These are phyloP conservation scores for Salvelinus namaycush DNA, from an alignment of 2,113 vertebrate genomes.

Conservation along the genomic window DNA sequence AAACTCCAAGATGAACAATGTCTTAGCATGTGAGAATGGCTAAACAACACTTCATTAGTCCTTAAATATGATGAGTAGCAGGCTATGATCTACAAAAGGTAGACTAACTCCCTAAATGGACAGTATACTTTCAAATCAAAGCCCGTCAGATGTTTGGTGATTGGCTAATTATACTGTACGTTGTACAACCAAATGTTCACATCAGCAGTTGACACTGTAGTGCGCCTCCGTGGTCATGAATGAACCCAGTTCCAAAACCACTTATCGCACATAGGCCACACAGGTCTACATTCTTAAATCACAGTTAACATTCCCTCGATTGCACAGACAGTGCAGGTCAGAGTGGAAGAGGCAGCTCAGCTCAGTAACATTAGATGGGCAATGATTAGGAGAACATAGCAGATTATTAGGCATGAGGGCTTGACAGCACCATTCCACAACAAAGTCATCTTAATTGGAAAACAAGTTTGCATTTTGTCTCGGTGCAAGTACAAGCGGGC, in stretches of 20 bases:
- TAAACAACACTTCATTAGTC: neutral
- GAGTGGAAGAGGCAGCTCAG: no score
- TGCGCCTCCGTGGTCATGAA: neutral
- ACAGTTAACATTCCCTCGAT: neutral
- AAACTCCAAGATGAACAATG: neutral
- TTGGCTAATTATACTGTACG: neutral
- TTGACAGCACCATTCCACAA: slow-evolving; percentile 2
- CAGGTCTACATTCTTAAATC: neutral
- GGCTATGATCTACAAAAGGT: no score
- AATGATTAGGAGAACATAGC: neutral
- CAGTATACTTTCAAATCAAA: no score
- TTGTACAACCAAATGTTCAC: neutral
- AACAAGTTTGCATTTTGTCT: slow-evolving; percentile 17
- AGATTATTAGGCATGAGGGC: neutral
- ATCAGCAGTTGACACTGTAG: neutral
- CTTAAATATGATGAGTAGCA: no score
- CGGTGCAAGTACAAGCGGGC: neutral
- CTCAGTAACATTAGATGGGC: neutral
- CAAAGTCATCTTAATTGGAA: slow-evolving; percentile 13
- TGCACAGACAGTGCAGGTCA: neutral
- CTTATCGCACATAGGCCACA: neutral
- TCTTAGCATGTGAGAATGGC: neutral
- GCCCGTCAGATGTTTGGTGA: no score
- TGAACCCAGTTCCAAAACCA: neutral
- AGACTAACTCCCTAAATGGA: no score